Evolutionary conservation across 2,797 vertebrate genomes (phyloP), one percentile per base, ranked within the genome.

Genomic region (Rhabdomys pumilio): DNA sequence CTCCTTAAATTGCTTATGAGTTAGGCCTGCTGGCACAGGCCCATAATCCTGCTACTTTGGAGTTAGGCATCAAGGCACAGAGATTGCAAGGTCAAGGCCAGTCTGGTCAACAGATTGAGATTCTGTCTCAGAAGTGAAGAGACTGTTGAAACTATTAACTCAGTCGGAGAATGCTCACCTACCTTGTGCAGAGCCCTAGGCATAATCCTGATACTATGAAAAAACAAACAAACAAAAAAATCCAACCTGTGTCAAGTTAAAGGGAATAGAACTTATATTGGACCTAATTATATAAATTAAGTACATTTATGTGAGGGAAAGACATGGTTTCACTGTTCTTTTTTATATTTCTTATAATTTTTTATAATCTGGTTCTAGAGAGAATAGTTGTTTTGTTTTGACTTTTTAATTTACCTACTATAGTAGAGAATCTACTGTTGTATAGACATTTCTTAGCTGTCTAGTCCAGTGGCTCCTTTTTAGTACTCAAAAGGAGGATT

Each of bases 301-400:
- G 47, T 82, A 10, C 24, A 65, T 89, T 95, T 94, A 59, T 29
- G 24, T 93, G n/a, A 90, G 94, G 84, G 41, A 72, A 82, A 75
- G 88, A 31, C 5, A 47, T 50, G 5, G 8, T 73, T 69, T 61
- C 29, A 82, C 50, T 88, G 38, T 53, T 38, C 38, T 38, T 38
- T 38, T 38, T 38, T 38, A 38, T 38, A 38, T 38, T 38, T 38
- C 38, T 38, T 38, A 38, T 38, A 38, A 38, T 38, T 38, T 38
- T 38, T 90, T 57, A 72, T 59, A 61, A 47, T 24, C 26, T 90
- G 10, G n/a, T 75, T 91, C 34, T 79, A 61, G 75, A 76, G 53
- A 69, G 44, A 79, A 44, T 57, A 79, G 14, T 50, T 79, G 8
- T 90, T 22, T 90, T 34, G 61, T n/a, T 85, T 85, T 81, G 14